Conservation (phyloP, 2,797 vertebrate genomes). For the Tokudaia tokunoshimensis region DNA sequence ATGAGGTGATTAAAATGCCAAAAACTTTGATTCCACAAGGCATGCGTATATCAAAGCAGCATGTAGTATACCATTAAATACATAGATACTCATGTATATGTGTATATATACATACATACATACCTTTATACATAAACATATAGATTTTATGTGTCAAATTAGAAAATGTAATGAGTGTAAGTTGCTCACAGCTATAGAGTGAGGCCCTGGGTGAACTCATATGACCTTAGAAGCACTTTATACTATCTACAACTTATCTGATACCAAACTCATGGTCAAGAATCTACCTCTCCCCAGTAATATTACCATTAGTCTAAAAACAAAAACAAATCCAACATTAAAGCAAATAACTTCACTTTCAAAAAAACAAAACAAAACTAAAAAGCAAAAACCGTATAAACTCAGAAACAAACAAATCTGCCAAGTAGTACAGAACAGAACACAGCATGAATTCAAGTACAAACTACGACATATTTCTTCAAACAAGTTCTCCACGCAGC, state of each 20-base stretch:
- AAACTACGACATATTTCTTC: constrained; percentile 34
- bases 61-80: neutral
- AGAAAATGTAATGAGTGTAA: neutral
- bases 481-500: neutral
- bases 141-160: constrained; percentile 15
- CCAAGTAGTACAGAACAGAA: constrained; percentile 36
- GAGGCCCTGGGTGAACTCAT: neutral
- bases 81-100: neutral
- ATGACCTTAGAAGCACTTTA: neutral
- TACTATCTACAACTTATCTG: constrained; percentile 19
- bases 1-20: neutral
- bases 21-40: neutral
- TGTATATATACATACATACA: neutral
- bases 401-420: constrained; percentile 52
- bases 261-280: constrained; percentile 36
- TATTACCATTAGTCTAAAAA: neutral
- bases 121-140: neutral
- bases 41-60: neutral
- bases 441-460: constrained; percentile 27
- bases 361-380: neutral
- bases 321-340: constrained; percentile 52
- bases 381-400: constrained; percentile 22
- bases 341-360: constrained; percentile 33
- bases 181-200: constrained; percentile 25
- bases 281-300: neutral